Evolutionary conservation across 2,888 invertebrate genomes (phyloP).

Genomic region (Acronicta leporina): DNA sequence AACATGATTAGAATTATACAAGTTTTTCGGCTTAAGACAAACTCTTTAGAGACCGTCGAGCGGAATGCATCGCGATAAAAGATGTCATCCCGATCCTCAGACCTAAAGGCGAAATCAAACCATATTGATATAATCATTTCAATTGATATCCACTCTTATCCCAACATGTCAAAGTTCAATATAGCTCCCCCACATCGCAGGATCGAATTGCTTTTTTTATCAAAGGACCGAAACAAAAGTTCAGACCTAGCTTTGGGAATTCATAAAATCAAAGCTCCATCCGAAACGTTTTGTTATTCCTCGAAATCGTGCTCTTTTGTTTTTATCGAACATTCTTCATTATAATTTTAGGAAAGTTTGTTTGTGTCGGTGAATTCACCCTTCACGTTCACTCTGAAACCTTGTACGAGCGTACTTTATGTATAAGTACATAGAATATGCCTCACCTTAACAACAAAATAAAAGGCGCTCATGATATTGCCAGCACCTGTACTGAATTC

Average conservation of each 20-base stretch:
- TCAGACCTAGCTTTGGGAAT: slow-evolving; percentile 87
- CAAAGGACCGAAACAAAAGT: slow-evolving; percentile 77
- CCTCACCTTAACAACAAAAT: slow-evolving; percentile 56
- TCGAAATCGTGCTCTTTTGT: slow-evolving; percentile 70
- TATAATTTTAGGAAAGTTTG: slow-evolving; percentile 52
- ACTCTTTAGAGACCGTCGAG: slow-evolving; percentile 75
- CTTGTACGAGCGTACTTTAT: slow-evolving; percentile 28
- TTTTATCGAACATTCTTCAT: slow-evolving; percentile 56
- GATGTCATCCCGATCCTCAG: slow-evolving; percentile 86
- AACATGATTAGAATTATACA: slow-evolving; percentile 33
- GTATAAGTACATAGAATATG: slow-evolving; percentile 34
- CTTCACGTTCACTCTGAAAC: slow-evolving; percentile 27
- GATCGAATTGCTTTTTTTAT: slow-evolving; percentile 72
- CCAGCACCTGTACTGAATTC: slow-evolving; percentile 78
- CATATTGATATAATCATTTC: slow-evolving; percentile 57
- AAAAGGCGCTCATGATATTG: slow-evolving; percentile 68
- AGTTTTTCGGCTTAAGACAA: slow-evolving; percentile 69
- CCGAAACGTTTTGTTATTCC: slow-evolving; percentile 77
- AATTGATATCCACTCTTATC: slow-evolving; percentile 65
- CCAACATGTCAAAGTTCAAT: slow-evolving; percentile 64
- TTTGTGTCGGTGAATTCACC: slow-evolving; percentile 28
- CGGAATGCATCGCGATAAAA: slow-evolving; percentile 87
- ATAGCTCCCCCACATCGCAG: slow-evolving; percentile 44
- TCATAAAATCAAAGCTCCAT: slow-evolving; percentile 82
- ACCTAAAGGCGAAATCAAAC: slow-evolving; percentile 76